Evolutionary conservation across 2,797 vertebrate genomes (phyloP).

Genomic region (Telmatherina bonti): DNA sequence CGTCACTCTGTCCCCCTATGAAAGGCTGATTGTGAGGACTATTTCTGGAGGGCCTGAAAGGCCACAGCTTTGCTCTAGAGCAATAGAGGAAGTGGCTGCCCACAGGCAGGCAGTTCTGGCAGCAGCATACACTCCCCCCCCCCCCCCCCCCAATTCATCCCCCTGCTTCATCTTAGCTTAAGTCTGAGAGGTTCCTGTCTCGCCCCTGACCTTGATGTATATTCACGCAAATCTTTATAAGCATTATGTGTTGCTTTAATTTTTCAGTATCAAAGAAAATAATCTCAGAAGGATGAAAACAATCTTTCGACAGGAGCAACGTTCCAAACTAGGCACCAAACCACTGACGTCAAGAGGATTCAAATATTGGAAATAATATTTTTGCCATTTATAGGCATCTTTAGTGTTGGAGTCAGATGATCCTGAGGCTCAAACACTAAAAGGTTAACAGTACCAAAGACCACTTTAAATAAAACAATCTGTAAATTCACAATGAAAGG

Average conservation of each 20-base stretch:
- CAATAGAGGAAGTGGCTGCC: slow-evolving; percentile 74
- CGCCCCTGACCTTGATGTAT: neutral
- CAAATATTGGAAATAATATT: too few species aligned
- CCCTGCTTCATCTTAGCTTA: slow-evolving; percentile 22
- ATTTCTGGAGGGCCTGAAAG: slow-evolving; percentile 75
- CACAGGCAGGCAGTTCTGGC: slow-evolving; percentile 74
- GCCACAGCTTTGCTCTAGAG: slow-evolving; percentile 50
- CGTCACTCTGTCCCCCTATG: slow-evolving; percentile 58
- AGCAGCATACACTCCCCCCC: slow-evolving; percentile 49
- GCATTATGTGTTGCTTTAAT: neutral
- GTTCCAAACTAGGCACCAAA: neutral
- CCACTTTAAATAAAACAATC: neutral
- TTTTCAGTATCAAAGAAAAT: neutral
- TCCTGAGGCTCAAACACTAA: neutral
- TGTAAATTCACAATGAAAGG: neutral
- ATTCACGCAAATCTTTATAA: neutral
- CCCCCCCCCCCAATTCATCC: slow-evolving; percentile 31
- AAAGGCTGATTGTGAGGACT: slow-evolving; percentile 77
- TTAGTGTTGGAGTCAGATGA: neutral
- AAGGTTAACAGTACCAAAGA: neutral
- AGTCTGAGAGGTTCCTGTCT: slow-evolving; percentile 23
- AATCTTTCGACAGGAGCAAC: neutral
- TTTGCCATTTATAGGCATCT: too few species aligned
- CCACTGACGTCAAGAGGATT: too few species aligned
- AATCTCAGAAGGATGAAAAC: too few species aligned